A percentile compares a stretch with the other conserved stretches of the same genome.
Conservation (phyloP, 2,888 invertebrate species). For the Scaptomyza tumidula region DNA sequence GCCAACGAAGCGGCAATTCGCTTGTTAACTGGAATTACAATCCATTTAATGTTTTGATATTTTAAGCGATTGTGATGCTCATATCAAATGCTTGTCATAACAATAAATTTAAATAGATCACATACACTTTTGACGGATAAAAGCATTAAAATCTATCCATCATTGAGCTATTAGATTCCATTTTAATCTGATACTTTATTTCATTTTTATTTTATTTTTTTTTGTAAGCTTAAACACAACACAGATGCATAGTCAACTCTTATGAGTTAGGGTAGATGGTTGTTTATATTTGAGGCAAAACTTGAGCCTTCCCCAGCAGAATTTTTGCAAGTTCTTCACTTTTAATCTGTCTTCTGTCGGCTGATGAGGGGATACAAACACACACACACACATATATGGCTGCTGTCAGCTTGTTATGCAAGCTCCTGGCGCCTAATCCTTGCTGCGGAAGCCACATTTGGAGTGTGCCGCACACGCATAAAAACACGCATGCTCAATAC, state of each 20-base stretch:
- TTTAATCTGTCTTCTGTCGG: conserved; percentile 71
- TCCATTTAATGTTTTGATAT: conserved; percentile 51
- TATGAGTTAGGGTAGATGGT: conserved; percentile 31
- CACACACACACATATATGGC: conserved; percentile 49
- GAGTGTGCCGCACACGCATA: conserved; percentile 37
- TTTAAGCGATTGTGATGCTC: conserved; percentile 22
- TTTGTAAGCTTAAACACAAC: neutral
- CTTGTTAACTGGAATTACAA: conserved; percentile 55
- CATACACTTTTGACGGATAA: neutral
- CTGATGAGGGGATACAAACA: conserved; percentile 49
- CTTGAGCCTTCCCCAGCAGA: conserved; percentile 39
- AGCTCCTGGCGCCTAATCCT: conserved; percentile 65
- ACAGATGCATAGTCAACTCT: conserved; percentile 2
- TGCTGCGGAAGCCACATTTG: conserved; percentile 69
- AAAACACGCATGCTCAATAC: too few relatives aligned
- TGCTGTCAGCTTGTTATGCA: conserved; percentile 52
- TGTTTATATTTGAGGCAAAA: conserved; percentile 22
- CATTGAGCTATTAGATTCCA: neutral
- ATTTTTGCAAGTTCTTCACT: conserved; percentile 67
- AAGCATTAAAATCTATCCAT: neutral
- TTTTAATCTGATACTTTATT: neutral
- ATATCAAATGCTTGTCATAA: conserved; percentile 1
- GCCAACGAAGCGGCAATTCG: conserved; percentile 55
- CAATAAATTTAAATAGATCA: conserved; percentile 5
- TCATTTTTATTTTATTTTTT: too few relatives aligned